Evolutionary conservation across 2,888 invertebrate genomes (phyloP).

Genomic region (Dascillus cervinus): DNA sequence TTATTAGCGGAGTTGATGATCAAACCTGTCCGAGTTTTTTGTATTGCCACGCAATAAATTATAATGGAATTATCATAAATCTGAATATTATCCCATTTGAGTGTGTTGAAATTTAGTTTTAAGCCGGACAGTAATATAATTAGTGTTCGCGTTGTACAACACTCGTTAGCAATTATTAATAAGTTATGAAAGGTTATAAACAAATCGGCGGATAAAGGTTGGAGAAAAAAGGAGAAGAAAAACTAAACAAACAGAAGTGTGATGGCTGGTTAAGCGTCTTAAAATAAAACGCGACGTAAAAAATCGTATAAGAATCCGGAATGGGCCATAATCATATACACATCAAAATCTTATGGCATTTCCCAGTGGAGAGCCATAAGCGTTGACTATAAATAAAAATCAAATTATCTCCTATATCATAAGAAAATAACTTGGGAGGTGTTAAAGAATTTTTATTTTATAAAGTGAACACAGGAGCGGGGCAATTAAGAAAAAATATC

Average conservation of each 20-base stretch:
- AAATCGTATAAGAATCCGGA: constrained; percentile 16
- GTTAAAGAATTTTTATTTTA: constrained; percentile 23
- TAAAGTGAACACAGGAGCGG: constrained; percentile 16
- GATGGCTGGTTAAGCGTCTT: constrained; percentile 4
- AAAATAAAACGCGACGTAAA: constrained; percentile 13
- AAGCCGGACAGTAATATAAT: too few relatives aligned
- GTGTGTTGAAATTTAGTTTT: too few relatives aligned
- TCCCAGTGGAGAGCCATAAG: constrained; percentile 18
- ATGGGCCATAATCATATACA: constrained; percentile 20
- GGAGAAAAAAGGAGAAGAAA: too few relatives aligned
- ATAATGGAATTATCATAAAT: too few relatives aligned
- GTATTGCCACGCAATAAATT: too few relatives aligned
- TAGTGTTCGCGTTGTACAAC: too few relatives aligned
- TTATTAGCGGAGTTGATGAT: too few relatives aligned
- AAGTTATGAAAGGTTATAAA: too few relatives aligned
- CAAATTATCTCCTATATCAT: constrained; percentile 21
- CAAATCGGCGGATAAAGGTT: too few relatives aligned
- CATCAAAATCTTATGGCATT: constrained; percentile 17
- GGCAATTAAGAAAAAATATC: constrained; percentile 19
- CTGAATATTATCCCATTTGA: too few relatives aligned
- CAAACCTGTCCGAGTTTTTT: too few relatives aligned
- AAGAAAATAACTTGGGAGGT: constrained; percentile 19
- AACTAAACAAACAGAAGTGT: constrained; percentile 6
- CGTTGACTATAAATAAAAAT: constrained; percentile 21
- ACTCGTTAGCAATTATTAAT: too few relatives aligned